Evolutionary conservation across 30 jellyfish, hydroid and myxozoan genomes (phyloP), one percentile per base, ranked within the genome.

Genomic region (Aurelia sp.): DNA sequence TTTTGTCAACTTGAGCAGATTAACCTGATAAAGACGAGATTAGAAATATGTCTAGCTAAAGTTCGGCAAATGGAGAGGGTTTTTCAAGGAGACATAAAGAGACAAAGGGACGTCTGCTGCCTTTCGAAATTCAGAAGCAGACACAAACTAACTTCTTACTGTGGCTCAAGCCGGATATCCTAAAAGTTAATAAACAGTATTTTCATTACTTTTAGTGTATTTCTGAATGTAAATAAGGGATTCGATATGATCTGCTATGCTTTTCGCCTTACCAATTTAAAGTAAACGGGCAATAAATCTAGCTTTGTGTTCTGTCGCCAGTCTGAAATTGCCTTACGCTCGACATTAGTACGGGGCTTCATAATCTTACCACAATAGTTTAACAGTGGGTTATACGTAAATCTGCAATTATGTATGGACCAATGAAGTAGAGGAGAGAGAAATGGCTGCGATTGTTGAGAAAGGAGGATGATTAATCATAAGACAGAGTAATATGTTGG

Each of bases 91-190:
- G 89, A 52, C 79, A 47, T 41, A 27, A 48, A 16, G 31, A 11
- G 40, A 78, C 79, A 62, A 78, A 62, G 33, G 72, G 78, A 21
- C 61, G 89, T 78, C 89, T 78, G 79, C 79, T 17, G 72, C 62
- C 59, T 23, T 55, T 58, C 59, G 59, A 40, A 68, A 18, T 51
- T 12, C 73, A 71, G 82, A 84, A 51, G 76, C 55, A 76, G 87
- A 61, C 81, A 48, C 69, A 51, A 47, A 21, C 53, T 78, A 41
- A 37, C 81, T 57, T 22, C 19, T 35, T 51, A 23, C 72, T 53
- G 84, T 18, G 87, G 93, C 86, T 70, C 27, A 84, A 84, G 50
- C 93, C 93, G 93, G 93, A 84, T 40, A 84, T 84, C 93, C 93
- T 84, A 22, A 33, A 71, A 35, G 30, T 11, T 64, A 13, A 50